Conservation (phyloP, 2,888 invertebrate genomes). For the Agonum fuliginosum region DNA sequence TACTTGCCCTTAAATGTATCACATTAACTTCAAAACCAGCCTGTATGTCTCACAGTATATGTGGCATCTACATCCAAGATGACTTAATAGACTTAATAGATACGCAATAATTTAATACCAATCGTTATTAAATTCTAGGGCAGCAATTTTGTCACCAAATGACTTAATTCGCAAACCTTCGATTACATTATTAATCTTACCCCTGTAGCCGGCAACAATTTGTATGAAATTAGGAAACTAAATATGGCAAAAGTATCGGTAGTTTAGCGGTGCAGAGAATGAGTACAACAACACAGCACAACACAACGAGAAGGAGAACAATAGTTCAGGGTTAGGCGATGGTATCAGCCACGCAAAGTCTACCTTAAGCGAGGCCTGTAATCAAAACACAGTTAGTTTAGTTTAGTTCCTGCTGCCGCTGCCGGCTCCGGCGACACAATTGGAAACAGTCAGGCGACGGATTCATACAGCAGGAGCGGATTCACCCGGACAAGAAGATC, state of each 20-base stretch:
- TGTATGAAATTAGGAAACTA: conserved; percentile 31
- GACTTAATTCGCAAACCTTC: no score
- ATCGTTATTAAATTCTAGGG: no score
- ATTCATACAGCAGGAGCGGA: conserved; percentile 23
- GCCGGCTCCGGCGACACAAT: conserved; percentile 46
- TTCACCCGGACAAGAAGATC: neutral
- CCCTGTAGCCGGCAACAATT: conserved; percentile 15
- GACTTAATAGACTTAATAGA: no score
- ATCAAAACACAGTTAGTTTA: conserved; percentile 60
- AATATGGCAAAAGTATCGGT: conserved; percentile 25
- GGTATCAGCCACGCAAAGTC: conserved; percentile 59
- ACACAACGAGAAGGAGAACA: conserved; percentile 54
- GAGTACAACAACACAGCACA: no score
- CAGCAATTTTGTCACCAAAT: no score
- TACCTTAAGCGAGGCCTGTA: conserved; percentile 59
- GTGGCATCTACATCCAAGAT: no score
- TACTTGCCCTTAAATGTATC: no score
- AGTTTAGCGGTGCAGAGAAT: conserved; percentile 17
- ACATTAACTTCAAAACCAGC: no score
- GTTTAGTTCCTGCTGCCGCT: conserved; percentile 55
- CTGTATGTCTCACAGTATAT: no score
- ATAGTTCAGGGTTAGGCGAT: conserved; percentile 59
- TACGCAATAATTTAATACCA: no score
- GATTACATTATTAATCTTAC: neutral
- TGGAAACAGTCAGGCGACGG: conserved; percentile 53